A percentile compares a stretch with the other conserved stretches of the same genome.
Conservation (phyloP, 2,797 vertebrate species). For the Cynodonichthys magdalenae region DNA sequence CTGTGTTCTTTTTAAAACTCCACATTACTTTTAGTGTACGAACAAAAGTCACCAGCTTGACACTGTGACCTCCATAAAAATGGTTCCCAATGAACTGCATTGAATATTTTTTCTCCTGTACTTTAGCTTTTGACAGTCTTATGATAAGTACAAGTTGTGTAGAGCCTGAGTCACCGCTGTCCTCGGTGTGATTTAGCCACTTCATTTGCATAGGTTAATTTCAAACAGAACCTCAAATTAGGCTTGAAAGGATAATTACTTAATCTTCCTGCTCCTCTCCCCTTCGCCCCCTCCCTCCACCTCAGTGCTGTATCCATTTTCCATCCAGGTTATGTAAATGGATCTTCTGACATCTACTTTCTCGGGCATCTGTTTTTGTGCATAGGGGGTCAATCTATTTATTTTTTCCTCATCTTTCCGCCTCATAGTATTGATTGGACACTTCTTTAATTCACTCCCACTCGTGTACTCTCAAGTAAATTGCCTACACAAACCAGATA, state of each 20-base stretch:
- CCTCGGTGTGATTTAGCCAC: slow-evolving; percentile 85
- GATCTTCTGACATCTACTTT: slow-evolving; percentile 81
- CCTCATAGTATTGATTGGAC: slow-evolving; percentile 76
- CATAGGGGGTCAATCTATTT: slow-evolving; percentile 47
- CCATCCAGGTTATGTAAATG: slow-evolving; percentile 92
- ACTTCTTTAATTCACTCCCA: slow-evolving; percentile 85
- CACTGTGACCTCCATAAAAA: not conserved
- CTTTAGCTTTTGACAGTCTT: slow-evolving; percentile 40
- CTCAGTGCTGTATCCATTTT: slow-evolving; percentile 39
- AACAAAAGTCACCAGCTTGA: not conserved
- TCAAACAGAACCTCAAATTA: slow-evolving; percentile 94
- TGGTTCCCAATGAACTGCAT: slow-evolving; percentile 3
- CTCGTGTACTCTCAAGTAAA: slow-evolving; percentile 75
- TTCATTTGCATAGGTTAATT: slow-evolving; percentile 96
- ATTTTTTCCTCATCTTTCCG: slow-evolving; percentile 15
- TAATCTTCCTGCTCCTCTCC: slow-evolving; percentile 84
- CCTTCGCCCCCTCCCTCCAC: slow-evolving; percentile 39
- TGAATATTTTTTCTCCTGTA: not conserved
- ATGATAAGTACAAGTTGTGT: slow-evolving; percentile 59
- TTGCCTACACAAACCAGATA: slow-evolving; percentile 77
- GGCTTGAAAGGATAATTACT: slow-evolving; percentile 96
- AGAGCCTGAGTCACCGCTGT: slow-evolving; percentile 66
- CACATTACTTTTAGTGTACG: slow-evolving; percentile 1
- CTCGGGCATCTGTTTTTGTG: slow-evolving; percentile 81
- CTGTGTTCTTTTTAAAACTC: not conserved